Evolutionary conservation across 2,888 invertebrate genomes (phyloP), one percentile per base, ranked within the genome.

Genomic region (Cephus rjabovi): DNA sequence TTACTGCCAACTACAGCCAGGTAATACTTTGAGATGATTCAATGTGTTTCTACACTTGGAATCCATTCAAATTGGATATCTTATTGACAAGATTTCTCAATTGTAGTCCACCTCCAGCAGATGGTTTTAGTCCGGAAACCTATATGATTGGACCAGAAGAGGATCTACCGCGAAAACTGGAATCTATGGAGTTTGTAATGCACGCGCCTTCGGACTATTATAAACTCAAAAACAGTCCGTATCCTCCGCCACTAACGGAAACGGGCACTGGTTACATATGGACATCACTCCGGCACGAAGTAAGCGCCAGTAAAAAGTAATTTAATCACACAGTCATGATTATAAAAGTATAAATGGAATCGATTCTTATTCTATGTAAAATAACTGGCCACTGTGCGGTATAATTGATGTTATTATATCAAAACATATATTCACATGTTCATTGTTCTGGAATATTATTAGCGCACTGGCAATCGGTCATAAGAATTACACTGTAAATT

Each of bases 181-280:
- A 96, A 40, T 96, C 95, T 84, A 95, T 98, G 95, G 96, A 97
- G 88, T 98, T 98, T 92, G 95, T 98, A 31, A 97, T 98, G 96
- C 98, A 97, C 88, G 97, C 98, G 0, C 98, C 98, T 0, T 97
- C 97, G 0, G 97, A 98, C 90, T 98, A 98, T 92, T 97, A 95
- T 91, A 95, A 95, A 88, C 93, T 96, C 12, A 94, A 94, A 84
- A 95, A 93, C 82, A 95, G 95, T 23, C 97, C 97, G 0, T 97
- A 96, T 90, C 96, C 97, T 0, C 91, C 93, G 69, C 92, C 93
- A 0, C 85, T 88, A 3, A 83, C 85, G n/a, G 91, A 91, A 81
- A 87, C 83, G 77, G 89, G 90, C 71, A 83, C 84, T 71, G 89
- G 89, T 77, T 91, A 89, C 31, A 86, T 91, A 77, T 91, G 91